Conservation (phyloP, 1,140 invertebrate genomes). For the Drosophila eugracilis region DNA sequence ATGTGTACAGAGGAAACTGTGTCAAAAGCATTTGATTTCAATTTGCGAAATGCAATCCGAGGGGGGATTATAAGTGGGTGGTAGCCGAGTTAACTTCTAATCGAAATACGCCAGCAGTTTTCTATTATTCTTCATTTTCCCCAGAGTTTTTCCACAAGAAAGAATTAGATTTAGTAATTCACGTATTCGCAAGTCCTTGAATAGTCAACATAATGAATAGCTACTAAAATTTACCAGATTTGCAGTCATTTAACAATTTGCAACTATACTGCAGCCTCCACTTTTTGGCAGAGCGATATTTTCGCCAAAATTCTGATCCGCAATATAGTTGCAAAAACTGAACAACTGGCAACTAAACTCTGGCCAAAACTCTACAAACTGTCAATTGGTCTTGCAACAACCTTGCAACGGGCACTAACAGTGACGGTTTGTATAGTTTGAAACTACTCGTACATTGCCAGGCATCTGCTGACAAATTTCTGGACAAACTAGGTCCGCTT, state of each 20-base stretch:
- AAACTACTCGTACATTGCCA: not conserved
- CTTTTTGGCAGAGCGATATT: not conserved
- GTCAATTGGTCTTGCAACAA: not conserved
- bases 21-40: constrained; percentile 63
- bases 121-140: not conserved
- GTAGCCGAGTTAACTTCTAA: not conserved
- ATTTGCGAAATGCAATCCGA: constrained; percentile 44
- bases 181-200: not conserved
- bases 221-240: not conserved
- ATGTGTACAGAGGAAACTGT: constrained; percentile 25
- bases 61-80: constrained; percentile 2
- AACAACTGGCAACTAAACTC: not conserved
- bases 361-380: not conserved
- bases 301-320: not conserved
- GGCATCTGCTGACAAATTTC: not conserved
- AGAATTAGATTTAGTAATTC: not conserved
- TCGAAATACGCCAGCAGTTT: constrained; percentile 1
- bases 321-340: not conserved
- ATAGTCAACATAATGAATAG: not conserved
- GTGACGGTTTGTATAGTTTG: not conserved
- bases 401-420: not conserved
- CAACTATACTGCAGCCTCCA: not conserved
- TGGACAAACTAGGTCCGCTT: too few species aligned
- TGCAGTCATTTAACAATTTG: not conserved
- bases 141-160: not conserved